Evolutionary conservation across 1,140 invertebrate species (phyloP).

Genomic region (Bradynema listronoti): DNA sequence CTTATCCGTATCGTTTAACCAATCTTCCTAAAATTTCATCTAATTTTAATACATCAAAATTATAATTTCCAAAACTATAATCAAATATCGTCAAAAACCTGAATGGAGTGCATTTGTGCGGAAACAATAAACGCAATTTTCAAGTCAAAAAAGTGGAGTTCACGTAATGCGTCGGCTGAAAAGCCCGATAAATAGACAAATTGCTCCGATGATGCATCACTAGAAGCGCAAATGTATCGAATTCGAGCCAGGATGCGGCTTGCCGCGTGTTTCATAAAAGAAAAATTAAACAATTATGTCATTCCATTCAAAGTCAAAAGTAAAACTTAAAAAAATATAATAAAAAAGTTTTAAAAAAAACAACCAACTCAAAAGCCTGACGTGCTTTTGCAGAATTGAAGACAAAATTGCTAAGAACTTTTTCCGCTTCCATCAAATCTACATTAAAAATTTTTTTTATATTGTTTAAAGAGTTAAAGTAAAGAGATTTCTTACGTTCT

Average conservation of each 20-base stretch:
- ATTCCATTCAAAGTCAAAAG: not conserved
- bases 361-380: conserved; percentile 38
- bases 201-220: not conserved
- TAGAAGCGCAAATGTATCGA: conserved; percentile 9
- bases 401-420: conserved; percentile 48
- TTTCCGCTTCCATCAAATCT: conserved; percentile 49
- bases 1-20: conserved; percentile 30
- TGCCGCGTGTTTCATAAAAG: conserved; percentile 1
- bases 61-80: not conserved
- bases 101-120: conserved; percentile 23
- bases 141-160: conserved; percentile 41
- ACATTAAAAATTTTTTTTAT: conserved; percentile 26
- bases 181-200: conserved; percentile 21
- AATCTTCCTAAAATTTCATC: conserved; percentile 22
- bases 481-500: too few species aligned
- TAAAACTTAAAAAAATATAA: not conserved
- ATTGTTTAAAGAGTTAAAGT: not conserved
- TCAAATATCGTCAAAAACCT: conserved; percentile 16
- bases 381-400: conserved; percentile 36
- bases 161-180: conserved; percentile 15
- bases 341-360: not conserved
- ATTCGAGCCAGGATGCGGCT: not conserved
- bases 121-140: conserved; percentile 35
- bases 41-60: conserved; percentile 5
- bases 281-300: conserved; percentile 9